Evolutionary conservation across 1,140 invertebrate species (phyloP).

Genomic region (Dinothrombium tinctorium): DNA sequence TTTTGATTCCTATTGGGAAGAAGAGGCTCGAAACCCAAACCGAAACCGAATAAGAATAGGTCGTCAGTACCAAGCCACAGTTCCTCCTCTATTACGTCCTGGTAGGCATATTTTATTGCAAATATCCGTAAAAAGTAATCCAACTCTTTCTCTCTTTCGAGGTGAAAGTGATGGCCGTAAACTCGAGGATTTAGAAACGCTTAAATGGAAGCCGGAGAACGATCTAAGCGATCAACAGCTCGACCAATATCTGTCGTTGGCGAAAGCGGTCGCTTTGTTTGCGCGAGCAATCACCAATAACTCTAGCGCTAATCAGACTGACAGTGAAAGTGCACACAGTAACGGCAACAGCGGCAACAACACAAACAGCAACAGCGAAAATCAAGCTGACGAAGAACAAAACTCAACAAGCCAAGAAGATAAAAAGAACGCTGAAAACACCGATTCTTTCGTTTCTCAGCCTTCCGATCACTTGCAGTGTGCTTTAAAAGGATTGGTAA

Average conservation of each 20-base stretch:
- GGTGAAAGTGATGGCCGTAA: constrained; percentile 16
- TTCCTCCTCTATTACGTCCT: constrained; percentile 16
- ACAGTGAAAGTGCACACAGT: constrained; percentile 1
- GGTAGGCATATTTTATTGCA: constrained; percentile 8
- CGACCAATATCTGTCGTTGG: constrained; percentile 17
- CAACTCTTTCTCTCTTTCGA: constrained; percentile 3
- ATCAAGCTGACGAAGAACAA: neutral
- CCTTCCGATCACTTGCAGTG: too few relatives aligned
- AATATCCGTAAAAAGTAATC: neutral
- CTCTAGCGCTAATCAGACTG: neutral
- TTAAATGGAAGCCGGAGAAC: constrained; percentile 16
- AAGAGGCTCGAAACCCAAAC: constrained; percentile 18
- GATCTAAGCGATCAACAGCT: constrained; percentile 14
- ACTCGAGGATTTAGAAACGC: constrained; percentile 17
- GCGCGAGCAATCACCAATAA: neutral
- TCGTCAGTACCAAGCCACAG: constrained; percentile 18
- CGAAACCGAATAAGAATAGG: constrained; percentile 18
- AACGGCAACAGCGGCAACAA: neutral
- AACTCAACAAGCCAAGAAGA: neutral
- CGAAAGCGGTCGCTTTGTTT: constrained; percentile 13
- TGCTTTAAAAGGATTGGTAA: too few relatives aligned
- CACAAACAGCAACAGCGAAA: neutral
- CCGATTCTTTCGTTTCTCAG: too few relatives aligned
- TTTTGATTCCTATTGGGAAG: constrained; percentile 19
- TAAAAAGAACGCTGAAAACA: neutral